phyloP scores from a whole-genome alignment of 2,113 vertebrate genomes.

The Paramormyrops kingsleyae region DNA sequence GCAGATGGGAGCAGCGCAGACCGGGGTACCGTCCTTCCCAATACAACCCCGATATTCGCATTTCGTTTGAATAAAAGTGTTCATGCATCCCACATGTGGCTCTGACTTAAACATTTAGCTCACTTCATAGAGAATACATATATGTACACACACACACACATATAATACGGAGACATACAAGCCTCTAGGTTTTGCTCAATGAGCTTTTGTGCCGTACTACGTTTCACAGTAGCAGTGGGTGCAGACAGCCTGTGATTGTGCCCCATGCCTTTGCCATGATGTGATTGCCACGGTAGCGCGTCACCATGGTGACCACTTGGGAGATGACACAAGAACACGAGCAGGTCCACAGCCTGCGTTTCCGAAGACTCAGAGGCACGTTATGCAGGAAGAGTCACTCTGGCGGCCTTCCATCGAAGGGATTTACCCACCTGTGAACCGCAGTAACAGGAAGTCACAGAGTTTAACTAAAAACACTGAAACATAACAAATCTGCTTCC shows the following conservation, averaged over 20 bases:
- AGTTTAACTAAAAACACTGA: neutral
- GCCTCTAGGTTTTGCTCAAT: neutral
- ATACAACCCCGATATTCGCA: no score
- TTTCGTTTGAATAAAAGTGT: no score
- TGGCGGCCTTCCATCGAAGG: neutral
- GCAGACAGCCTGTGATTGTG: neutral
- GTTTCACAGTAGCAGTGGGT: neutral
- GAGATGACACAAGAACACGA: neutral
- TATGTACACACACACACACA: no score
- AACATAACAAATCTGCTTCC: neutral
- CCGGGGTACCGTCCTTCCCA: no score
- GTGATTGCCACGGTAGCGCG: neutral
- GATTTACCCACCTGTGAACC: neutral
- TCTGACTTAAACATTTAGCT: no score
- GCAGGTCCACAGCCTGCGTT: neutral
- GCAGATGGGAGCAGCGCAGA: no score
- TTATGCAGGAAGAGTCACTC: neutral
- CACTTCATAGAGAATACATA: no score
- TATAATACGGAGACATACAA: neutral
- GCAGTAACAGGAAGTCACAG: neutral
- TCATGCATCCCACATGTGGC: no score
- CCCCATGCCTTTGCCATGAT: neutral
- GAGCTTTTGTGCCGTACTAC: neutral
- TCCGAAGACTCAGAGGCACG: neutral
- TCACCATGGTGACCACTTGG: neutral